Evolutionary conservation across 2,797 vertebrate species (phyloP).

Genomic region (Phalanger gymnotis): DNA sequence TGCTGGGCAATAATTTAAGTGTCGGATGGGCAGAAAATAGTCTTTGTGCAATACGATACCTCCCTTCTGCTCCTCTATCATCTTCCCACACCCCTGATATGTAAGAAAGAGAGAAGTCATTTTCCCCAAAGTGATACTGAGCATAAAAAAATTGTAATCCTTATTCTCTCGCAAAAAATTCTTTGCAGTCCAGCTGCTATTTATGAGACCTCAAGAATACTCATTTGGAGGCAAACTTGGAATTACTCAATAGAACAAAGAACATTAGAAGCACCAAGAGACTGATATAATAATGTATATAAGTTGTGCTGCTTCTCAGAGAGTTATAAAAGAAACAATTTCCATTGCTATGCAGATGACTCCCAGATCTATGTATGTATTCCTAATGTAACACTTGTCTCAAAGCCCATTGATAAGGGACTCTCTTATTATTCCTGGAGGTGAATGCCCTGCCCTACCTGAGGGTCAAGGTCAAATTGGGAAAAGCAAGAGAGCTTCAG

Average conservation of each 20-base stretch:
- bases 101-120: neutral
- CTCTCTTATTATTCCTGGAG: neutral
- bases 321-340: neutral
- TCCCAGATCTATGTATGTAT: neutral
- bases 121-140: conserved; percentile 16
- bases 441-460: neutral
- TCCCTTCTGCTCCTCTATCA: neutral
- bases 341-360: neutral
- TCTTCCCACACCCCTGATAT: conserved; percentile 1
- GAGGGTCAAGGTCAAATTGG: neutral
- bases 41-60: conserved; percentile 24
- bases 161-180: neutral
- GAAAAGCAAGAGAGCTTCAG: neutral
- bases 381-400: neutral
- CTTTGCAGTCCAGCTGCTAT: neutral
- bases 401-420: neutral
- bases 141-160: conserved; percentile 8
- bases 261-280: neutral
- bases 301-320: neutral
- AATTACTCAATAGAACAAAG: neutral
- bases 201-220: neutral
- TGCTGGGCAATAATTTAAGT: conserved; percentile 22
- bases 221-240: neutral
- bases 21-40: conserved; percentile 39
- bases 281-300: neutral